These are phyloP conservation scores for Cygnus atratus DNA, from an alignment of 2,113 vertebrate genomes.

Conservation along the genomic window DNA sequence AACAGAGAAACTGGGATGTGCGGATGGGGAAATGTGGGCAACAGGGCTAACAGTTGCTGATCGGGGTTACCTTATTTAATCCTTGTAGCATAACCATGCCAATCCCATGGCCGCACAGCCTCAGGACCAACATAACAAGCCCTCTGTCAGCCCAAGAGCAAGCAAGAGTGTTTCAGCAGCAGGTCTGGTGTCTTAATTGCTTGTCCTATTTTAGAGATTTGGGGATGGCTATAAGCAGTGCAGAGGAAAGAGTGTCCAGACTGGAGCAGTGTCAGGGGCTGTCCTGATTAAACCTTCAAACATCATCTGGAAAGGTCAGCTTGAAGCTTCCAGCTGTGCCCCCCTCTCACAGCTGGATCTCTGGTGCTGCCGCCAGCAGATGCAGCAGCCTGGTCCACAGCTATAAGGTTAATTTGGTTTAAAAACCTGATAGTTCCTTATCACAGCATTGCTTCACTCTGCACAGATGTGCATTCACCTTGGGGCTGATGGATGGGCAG, in stretches of 20 bases:
- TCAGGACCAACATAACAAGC: neutral
- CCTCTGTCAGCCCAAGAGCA: neutral
- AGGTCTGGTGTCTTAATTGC: constrained; percentile 7
- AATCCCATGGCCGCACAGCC: fast-evolving
- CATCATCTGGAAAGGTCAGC: neutral
- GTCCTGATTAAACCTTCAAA: neutral
- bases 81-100: neutral
- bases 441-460: neutral
- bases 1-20: neutral
- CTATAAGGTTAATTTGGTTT: neutral
- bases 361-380: neutral
- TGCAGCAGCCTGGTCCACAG: neutral
- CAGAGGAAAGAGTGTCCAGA: neutral
- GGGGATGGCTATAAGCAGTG: neutral
- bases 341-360: neutral
- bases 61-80: neutral
- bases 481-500: neutral
- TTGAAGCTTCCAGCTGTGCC: neutral
- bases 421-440: neutral
- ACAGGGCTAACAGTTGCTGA: neutral
- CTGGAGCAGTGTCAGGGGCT: neutral
- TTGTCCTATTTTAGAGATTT: constrained; percentile 31
- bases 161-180: neutral
- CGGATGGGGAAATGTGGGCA: neutral
- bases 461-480: neutral